Percentiles rank a stretch among this genome's conserved stretches.
Conservation (phyloP, 2,797 vertebrate species). For the Petrocephalus sullivani region DNA sequence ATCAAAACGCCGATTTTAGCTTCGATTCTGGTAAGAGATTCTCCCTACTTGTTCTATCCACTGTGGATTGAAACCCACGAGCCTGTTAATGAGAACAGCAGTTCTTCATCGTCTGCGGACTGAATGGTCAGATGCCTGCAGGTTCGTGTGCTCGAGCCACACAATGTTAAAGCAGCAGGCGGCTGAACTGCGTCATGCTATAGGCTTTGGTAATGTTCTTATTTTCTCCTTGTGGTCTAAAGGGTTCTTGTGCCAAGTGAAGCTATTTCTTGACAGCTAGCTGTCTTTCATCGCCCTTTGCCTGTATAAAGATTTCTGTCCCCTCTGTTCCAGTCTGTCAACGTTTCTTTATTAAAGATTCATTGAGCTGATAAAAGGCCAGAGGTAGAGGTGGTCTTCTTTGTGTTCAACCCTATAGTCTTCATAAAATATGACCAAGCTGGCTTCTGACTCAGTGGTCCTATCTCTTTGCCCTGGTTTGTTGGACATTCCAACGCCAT, state of each 20-base stretch:
- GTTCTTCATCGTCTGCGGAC: not conserved
- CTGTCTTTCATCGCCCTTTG: not conserved
- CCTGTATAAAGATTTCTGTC: not conserved
- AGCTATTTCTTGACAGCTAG: not conserved
- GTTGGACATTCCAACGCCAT: not conserved
- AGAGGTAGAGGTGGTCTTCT: not conserved
- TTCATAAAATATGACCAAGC: not conserved
- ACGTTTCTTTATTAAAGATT: not conserved
- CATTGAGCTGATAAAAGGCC: not conserved
- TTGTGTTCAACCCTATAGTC: not conserved
- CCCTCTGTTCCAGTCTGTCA: not conserved
- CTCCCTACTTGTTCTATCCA: not conserved
- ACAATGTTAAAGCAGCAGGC: not conserved
- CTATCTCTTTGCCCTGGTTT: not conserved
- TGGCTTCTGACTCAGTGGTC: not conserved
- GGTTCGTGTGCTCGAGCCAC: not conserved
- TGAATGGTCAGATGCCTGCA: not conserved
- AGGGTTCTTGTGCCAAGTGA: not conserved
- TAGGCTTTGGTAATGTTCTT: not conserved
- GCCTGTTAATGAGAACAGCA: not conserved
- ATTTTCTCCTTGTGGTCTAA: not conserved
- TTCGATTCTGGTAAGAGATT: slow-evolving; percentile 79
- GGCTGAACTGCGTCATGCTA: not conserved
- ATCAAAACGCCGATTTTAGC: slow-evolving; percentile 87
- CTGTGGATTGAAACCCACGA: not conserved